These are phyloP conservation scores for Onychostruthus taczanowskii DNA, from an alignment of 2,113 vertebrate genomes.

Conservation along the genomic window DNA sequence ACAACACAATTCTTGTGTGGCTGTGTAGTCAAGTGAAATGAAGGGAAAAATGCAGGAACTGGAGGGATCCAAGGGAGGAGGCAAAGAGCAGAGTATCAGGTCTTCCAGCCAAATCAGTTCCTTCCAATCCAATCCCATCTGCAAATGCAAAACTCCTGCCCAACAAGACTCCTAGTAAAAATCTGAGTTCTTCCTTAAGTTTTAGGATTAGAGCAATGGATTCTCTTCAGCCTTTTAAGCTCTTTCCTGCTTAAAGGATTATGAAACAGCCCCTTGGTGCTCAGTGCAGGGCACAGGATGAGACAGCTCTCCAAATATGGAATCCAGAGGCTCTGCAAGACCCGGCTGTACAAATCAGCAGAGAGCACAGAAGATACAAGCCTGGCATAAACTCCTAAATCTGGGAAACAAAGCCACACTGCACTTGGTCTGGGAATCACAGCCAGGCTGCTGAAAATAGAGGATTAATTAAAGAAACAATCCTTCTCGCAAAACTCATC, in stretches of 20 bases:
- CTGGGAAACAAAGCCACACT: neutral
- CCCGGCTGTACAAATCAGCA: neutral
- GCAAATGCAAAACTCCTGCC: neutral
- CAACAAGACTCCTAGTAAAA: neutral
- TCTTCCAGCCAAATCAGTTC: neutral
- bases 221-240: slow-evolving; percentile 31
- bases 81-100: neutral
- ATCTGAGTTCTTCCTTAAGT: neutral
- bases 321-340: neutral
- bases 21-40: neutral
- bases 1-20: neutral
- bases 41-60: neutral
- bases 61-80: neutral
- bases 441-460: neutral
- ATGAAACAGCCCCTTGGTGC: neutral
- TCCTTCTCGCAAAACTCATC: neutral
- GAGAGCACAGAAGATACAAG: neutral
- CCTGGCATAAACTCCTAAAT: neutral
- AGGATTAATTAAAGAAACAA: slow-evolving; percentile 1
- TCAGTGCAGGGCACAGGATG: neutral
- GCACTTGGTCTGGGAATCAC: neutral
- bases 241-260: slow-evolving; percentile 51
- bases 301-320: neutral
- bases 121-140: neutral
- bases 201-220: slow-evolving; percentile 31